A percentile compares a stretch with the other conserved stretches of the same genome.
Conservation (phyloP, 1,140 invertebrate species). For the Sipha flava region DNA sequence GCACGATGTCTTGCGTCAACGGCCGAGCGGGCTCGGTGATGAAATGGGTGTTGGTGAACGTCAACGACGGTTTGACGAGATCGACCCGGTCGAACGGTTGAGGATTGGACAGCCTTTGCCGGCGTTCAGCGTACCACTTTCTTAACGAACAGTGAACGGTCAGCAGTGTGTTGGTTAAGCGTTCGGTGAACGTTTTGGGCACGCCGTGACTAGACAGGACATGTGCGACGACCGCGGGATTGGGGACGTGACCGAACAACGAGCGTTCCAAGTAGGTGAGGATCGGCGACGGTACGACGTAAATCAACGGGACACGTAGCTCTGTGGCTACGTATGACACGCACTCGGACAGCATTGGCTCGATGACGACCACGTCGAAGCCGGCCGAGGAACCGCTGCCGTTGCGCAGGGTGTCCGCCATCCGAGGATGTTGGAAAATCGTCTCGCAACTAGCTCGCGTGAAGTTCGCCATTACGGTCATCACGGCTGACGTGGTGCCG, state of each 20-base stretch:
- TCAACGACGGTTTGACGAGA: too few species aligned
- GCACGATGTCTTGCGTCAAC: too few species aligned
- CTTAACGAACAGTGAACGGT: too few species aligned
- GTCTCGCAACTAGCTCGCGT: neutral
- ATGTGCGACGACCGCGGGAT: neutral
- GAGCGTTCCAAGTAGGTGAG: neutral
- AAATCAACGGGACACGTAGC: neutral
- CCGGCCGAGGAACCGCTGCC: neutral
- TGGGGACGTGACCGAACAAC: neutral
- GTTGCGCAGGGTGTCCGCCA: neutral
- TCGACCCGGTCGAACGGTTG: too few species aligned
- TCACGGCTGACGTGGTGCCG: neutral
- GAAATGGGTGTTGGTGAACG: too few species aligned
- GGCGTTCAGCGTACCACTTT: too few species aligned
- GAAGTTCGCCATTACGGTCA: neutral
- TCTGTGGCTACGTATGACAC: too few species aligned
- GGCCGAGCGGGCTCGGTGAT: too few species aligned
- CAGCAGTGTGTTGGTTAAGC: neutral
- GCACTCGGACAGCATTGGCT: neutral
- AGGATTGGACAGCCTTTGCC: too few species aligned
- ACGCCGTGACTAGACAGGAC: neutral
- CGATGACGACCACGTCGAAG: neutral
- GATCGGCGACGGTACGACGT: neutral
- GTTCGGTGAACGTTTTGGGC: neutral
- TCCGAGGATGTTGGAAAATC: neutral